Conservation (phyloP, 2,113 vertebrate genomes). For the Chaenocephalus aceratus region DNA sequence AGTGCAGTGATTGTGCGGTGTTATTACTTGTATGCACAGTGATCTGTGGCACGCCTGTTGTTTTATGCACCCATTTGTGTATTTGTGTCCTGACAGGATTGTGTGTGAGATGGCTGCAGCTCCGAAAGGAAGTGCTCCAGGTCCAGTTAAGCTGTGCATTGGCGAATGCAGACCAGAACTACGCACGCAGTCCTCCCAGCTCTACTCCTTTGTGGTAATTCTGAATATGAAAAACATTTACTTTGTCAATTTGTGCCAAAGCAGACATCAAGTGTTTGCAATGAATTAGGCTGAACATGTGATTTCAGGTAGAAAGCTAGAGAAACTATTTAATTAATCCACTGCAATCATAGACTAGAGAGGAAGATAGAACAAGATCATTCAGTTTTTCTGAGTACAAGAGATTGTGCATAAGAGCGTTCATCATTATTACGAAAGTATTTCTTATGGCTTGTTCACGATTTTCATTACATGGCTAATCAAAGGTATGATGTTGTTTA, state of each 20-base stretch:
- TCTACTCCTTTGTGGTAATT: constrained; percentile 96
- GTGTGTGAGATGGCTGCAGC: constrained; percentile 96
- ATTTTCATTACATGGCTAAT: constrained; percentile 2
- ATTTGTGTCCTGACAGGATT: constrained; percentile 84
- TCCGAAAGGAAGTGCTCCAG: constrained; percentile 84
- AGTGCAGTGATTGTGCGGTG: constrained; percentile 36
- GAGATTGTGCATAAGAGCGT: constrained; percentile 4
- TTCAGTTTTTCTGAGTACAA: background rate
- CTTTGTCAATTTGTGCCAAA: background rate
- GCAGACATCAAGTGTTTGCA: background rate
- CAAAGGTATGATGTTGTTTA: constrained; percentile 1
- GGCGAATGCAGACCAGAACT: constrained; percentile 96
- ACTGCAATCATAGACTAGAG: background rate
- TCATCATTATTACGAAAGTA: background rate
- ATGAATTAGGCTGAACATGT: background rate
- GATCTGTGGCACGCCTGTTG: constrained; percentile 1
- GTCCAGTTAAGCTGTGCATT: constrained; percentile 93
- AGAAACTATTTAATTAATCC: background rate
- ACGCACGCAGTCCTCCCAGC: constrained; percentile 90
- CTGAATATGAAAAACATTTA: background rate
- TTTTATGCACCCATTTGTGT: constrained; percentile 1
- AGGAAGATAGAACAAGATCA: background rate
- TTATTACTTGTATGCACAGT: constrained; percentile 29
- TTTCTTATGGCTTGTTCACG: background rate
- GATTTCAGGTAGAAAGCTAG: constrained; percentile 10